phyloP scores from a whole-genome alignment of 2,888 invertebrate genomes.

The Leptopilina syphax region DNA sequence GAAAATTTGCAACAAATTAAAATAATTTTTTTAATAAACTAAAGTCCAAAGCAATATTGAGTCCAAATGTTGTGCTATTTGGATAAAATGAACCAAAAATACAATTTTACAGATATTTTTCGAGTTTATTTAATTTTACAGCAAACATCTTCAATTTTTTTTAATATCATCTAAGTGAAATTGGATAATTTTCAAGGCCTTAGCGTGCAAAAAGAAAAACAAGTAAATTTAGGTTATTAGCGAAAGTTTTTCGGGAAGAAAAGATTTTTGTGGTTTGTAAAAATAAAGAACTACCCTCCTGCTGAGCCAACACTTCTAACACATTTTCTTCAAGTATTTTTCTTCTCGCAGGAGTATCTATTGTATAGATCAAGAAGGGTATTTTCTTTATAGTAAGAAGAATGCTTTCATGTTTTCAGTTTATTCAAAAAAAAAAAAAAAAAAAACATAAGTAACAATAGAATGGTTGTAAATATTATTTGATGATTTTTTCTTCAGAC shows the following conservation, averaged over 20 bases:
- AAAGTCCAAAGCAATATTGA: no score
- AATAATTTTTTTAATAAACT: no score
- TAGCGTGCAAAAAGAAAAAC: neutral
- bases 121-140: no score
- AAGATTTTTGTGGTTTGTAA: neutral
- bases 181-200: no score
- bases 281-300: neutral
- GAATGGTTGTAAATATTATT: neutral
- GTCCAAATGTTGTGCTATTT: no score
- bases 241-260: neutral
- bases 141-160: no score
- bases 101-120: no score
- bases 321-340: slow-evolving; percentile 11
- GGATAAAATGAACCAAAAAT: no score
- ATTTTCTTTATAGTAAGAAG: neutral
- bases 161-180: no score
- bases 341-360: neutral
- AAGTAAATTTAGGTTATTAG: neutral
- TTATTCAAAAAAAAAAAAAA: neutral
- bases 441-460: neutral
- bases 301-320: neutral
- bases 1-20: no score
- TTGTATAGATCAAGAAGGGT: neutral
- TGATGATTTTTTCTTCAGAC: no score
- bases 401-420: neutral